These are phyloP conservation scores for Meliscaeva auricollis DNA, from an alignment of 2,888 invertebrate genomes.

Conservation along the genomic window DNA sequence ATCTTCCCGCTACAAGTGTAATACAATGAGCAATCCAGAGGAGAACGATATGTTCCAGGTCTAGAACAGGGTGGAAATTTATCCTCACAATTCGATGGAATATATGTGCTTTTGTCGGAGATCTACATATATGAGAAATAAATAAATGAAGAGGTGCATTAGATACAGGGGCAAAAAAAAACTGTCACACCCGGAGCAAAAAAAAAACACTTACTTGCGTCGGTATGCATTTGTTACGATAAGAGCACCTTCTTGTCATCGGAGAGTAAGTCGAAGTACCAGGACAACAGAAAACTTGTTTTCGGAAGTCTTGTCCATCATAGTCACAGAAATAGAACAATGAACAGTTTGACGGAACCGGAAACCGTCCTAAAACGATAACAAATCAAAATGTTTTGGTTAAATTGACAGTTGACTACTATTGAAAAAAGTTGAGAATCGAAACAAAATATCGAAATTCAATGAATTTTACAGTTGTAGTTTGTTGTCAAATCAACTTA, in stretches of 20 bases:
- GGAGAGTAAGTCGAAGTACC: conserved; percentile 80
- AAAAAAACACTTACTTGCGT: conserved; percentile 75
- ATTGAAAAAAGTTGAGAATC: not conserved
- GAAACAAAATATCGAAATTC: too few species aligned
- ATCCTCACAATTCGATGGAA: conserved; percentile 79
- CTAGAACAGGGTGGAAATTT: conserved; percentile 82
- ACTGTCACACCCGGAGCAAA: too few species aligned
- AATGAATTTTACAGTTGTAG: too few species aligned
- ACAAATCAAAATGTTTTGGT: not conserved
- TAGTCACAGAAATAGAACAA: conserved; percentile 82
- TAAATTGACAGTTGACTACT: not conserved
- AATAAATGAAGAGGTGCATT: not conserved
- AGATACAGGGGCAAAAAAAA: too few species aligned
- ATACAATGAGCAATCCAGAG: conserved; percentile 83
- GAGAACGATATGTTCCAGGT: conserved; percentile 82
- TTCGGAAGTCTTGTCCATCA: conserved; percentile 78
- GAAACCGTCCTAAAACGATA: conserved; percentile 80
- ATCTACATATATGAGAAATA: conserved; percentile 77
- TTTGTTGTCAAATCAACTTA: conserved; percentile 50
- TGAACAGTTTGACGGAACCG: conserved; percentile 81
- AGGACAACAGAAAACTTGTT: conserved; percentile 81
- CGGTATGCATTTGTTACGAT: conserved; percentile 79
- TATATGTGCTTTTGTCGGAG: conserved; percentile 78
- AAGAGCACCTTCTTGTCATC: conserved; percentile 79
- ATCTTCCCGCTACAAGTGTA: conserved; percentile 83